Conservation (phyloP, 2,113 vertebrate genomes). For the Grantiella picta region DNA sequence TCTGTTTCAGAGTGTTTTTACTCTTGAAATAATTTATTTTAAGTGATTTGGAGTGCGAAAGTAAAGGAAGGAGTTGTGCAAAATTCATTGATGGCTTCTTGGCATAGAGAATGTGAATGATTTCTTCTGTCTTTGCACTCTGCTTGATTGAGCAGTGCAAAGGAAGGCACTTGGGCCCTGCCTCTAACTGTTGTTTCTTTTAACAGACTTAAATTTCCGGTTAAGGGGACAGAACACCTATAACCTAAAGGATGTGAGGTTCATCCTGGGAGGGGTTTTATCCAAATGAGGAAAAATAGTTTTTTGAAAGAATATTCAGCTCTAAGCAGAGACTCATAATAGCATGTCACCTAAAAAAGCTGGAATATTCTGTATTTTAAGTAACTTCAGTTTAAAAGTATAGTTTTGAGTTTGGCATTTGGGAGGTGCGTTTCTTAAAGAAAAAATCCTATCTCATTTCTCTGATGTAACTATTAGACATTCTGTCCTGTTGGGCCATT, state of each 20-base stretch:
- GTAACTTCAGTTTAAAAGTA: neutral
- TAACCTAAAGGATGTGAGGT: neutral
- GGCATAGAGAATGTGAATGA: neutral
- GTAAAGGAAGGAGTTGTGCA: neutral
- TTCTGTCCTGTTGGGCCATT: neutral
- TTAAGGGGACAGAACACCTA: neutral
- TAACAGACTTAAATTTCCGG: neutral
- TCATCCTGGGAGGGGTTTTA: neutral
- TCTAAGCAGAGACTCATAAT: neutral
- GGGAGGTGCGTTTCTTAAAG: neutral
- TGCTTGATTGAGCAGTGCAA: neutral
- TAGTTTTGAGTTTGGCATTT: neutral
- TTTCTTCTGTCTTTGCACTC: neutral
- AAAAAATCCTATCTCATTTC: neutral
- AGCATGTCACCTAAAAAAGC: neutral
- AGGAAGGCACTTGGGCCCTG: neutral
- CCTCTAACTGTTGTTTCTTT: neutral
- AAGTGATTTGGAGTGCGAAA: neutral
- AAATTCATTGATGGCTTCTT: neutral
- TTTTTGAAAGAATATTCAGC: neutral
- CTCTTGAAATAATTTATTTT: neutral
- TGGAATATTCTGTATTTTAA: neutral
- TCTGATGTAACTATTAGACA: rapidly evolving
- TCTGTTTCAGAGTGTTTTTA: neutral
- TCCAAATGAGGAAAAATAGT: neutral